Percentiles rank a stretch among this genome's conserved stretches.
Evolutionary conservation across 2,113 vertebrate genomes (phyloP).

Genomic region (Engraulis encrasicolus): DNA sequence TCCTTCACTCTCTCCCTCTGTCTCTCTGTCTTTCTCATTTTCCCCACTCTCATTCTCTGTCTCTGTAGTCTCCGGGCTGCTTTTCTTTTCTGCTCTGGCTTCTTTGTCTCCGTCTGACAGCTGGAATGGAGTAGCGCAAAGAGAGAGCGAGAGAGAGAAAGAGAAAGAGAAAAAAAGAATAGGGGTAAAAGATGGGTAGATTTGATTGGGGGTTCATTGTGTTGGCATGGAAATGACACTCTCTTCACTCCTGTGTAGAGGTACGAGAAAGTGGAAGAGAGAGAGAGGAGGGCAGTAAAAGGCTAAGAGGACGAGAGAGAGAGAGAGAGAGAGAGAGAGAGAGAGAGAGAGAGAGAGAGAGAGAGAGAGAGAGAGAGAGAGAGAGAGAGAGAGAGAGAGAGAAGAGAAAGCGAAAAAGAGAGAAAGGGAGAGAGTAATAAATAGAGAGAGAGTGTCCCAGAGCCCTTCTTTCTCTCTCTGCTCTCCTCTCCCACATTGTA

Average conservation of each 20-base stretch:
- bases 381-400: too few species aligned
- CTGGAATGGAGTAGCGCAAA: conserved; percentile 7
- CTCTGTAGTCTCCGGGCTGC: too few species aligned
- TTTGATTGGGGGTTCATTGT: conserved; percentile 60
- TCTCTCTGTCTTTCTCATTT: conserved; percentile 13
- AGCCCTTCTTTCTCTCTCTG: conserved; percentile 59
- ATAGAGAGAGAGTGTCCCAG: conserved; percentile 54
- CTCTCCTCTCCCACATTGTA: conserved; percentile 67
- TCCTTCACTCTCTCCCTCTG: conserved; percentile 17
- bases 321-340: too few species aligned
- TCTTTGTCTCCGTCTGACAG: conserved; percentile 42
- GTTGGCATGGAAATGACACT: conserved; percentile 59
- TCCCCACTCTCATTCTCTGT: conserved; percentile 21
- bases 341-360: neutral
- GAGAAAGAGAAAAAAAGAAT: neutral
- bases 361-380: conserved; percentile 4
- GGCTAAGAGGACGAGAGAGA: too few species aligned
- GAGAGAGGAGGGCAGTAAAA: conserved; percentile 14
- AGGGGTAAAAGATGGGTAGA: conserved; percentile 50
- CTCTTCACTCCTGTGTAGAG: conserved; percentile 16
- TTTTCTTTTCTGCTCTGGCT: conserved; percentile 27
- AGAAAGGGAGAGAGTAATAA: conserved; percentile 21
- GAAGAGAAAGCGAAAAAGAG: conserved; percentile 31
- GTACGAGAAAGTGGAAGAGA: conserved; percentile 7
- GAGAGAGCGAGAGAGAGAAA: conserved; percentile 14